A percentile compares a stretch with the other conserved stretches of the same genome.
phyloP scores from a whole-genome alignment of 2,888 invertebrate species.

The Oscheius sp. region DNA sequence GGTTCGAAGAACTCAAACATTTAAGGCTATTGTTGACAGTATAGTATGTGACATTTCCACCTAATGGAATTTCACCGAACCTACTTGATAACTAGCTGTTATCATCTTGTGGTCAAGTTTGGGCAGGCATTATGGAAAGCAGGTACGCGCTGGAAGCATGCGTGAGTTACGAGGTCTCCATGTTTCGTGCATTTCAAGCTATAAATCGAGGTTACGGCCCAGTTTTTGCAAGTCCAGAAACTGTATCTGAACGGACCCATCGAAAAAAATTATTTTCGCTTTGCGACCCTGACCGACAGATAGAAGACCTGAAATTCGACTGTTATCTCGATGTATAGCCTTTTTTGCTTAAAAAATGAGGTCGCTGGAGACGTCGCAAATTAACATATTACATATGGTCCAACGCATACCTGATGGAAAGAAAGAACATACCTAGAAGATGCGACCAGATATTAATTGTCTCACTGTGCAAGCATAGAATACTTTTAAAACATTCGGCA shows the following conservation, averaged over 20 bases:
- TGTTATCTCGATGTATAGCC: no score
- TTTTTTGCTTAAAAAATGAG: not conserved
- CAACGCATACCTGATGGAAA: no score
- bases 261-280: no score
- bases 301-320: no score
- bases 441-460: slow-evolving; percentile 99
- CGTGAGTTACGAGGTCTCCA: not conserved
- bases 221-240: not conserved
- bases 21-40: not conserved
- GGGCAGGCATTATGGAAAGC: no score
- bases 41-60: not conserved
- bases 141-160: no score
- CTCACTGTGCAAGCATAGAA: slow-evolving; percentile 97
- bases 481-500: slow-evolving; percentile 95
- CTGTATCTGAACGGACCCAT: not conserved
- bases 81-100: not conserved
- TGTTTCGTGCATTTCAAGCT: not conserved
- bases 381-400: no score
- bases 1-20: not conserved
- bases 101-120: not conserved
- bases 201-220: not conserved
- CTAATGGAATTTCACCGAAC: not conserved
- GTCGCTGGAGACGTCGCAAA: no score
- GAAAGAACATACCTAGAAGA: slow-evolving; percentile 79
- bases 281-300: no score